Evolutionary conservation across 2,888 invertebrate species (phyloP), one percentile per base, ranked within the genome.

Genomic region (Andricus quercusramuli): DNA sequence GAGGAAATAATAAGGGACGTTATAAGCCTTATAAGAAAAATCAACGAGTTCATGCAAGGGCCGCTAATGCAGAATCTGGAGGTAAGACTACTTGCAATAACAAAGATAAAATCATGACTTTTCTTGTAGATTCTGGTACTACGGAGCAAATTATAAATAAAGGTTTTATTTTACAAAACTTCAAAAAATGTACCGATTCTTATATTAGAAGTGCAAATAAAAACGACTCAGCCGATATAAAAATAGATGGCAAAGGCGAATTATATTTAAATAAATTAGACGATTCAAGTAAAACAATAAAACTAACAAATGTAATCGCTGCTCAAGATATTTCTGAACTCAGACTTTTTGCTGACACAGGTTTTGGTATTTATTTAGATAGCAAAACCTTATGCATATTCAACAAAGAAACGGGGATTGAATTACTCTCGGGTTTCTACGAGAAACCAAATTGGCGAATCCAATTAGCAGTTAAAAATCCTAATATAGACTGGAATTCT

Each of bases 191-290:
- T 2, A 1, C 56, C 2, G 56, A 2, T 1, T 20, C 6, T n/a
- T 20, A 2, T n/a, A 70, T 41, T 4, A 70, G n/a, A 70, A 37
- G 70, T 4, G 70, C 70, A 3, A 70, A 70, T 9, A 70, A 70
- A 70, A 70, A 44, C 6, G 4, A 4, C 0, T 29, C 41, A 1
- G 41, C 70, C 0, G n/a, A 70, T 44, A 37, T 70, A 29, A 4
- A 37, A 15, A 70, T 70, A 70, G 70, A 44, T 47, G 47, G 70
- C 1, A 70, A 44, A 4, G 70, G 47, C 0, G 70, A 70, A 1
- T 47, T 70, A 20, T 17, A 20, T 22, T 1, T 70, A 0, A 44
- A 15, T 3, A 44, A 44, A 44, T 3, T 3, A 44, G 44, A 44
- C 44, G 3, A 44, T 0, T 44, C 3, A 41, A n/a, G n/a, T 0